phyloP scores from a whole-genome alignment of 1,140 invertebrate genomes.

The Papilio machaon region DNA sequence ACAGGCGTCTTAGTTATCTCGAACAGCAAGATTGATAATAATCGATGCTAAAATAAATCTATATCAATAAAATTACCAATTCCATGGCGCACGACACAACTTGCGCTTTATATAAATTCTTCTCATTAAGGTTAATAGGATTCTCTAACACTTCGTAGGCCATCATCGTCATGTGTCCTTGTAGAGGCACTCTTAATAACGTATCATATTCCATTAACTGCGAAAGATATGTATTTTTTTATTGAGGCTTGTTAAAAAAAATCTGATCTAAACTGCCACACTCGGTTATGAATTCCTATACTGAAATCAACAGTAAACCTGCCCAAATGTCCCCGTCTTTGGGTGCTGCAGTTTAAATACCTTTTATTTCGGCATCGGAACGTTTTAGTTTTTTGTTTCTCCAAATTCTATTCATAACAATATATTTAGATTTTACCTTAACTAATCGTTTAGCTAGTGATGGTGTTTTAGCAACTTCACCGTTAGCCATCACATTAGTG shows the following conservation, averaged over 20 bases:
- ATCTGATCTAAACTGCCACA: no score
- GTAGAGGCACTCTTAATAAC: not conserved
- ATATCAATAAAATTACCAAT: constrained; percentile 75
- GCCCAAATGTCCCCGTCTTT: no score
- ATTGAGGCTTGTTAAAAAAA: no score
- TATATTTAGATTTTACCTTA: not conserved
- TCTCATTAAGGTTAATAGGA: not conserved
- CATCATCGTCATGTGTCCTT: constrained; percentile 5
- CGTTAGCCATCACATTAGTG: not conserved
- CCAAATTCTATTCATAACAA: not conserved
- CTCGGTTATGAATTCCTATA: no score
- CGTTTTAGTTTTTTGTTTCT: no score
- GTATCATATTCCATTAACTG: constrained; percentile 13
- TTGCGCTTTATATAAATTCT: not conserved
- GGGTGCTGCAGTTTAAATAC: no score
- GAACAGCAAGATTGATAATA: no score
- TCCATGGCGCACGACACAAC: not conserved
- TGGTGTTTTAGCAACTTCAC: constrained; percentile 15
- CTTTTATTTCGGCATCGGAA: no score
- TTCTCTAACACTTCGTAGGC: not conserved
- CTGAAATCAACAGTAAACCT: no score
- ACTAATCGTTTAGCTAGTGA: not conserved
- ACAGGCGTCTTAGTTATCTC: no score
- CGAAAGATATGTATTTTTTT: not conserved
- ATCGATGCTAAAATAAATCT: not conserved